Evolutionary conservation across 2,797 vertebrate species (phyloP).

Genomic region (Cossypha dichroa): DNA sequence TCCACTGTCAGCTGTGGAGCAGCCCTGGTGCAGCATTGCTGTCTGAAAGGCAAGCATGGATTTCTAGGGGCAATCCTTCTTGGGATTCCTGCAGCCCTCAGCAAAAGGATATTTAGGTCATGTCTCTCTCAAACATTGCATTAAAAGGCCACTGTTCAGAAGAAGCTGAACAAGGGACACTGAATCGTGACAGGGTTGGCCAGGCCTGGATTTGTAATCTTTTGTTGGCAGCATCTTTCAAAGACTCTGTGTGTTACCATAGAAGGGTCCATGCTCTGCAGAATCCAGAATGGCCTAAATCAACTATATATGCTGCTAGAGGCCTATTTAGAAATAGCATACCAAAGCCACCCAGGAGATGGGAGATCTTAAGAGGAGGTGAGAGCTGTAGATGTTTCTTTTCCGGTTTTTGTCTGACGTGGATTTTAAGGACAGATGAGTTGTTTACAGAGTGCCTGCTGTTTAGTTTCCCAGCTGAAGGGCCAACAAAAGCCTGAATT

Average conservation of each 20-base stretch:
- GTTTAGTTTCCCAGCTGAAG: background rate
- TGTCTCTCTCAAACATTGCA: background rate
- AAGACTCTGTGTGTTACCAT: background rate
- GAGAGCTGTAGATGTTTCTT: background rate
- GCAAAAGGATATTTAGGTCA: background rate
- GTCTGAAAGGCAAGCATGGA: background rate
- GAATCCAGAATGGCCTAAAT: background rate
- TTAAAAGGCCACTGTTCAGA: background rate
- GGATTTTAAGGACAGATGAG: background rate
- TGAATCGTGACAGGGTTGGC: background rate
- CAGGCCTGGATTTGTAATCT: background rate
- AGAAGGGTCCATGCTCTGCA: background rate
- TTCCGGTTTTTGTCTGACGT: background rate
- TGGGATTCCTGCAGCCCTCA: background rate
- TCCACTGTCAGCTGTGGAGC: background rate
- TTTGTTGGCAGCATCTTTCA: background rate
- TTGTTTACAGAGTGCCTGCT: background rate
- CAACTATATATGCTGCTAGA: background rate
- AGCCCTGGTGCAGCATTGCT: background rate
- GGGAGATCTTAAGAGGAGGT: background rate
- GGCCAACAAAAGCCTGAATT: background rate
- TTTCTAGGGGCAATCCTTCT: background rate
- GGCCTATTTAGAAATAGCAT: background rate
- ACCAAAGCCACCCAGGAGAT: background rate
- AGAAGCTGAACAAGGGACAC: background rate